Percentiles rank a stretch among this genome's conserved stretches.
These are phyloP conservation scores for Drosophila anceps DNA, from an alignment of 2,888 invertebrate species.

Conservation along the genomic window DNA sequence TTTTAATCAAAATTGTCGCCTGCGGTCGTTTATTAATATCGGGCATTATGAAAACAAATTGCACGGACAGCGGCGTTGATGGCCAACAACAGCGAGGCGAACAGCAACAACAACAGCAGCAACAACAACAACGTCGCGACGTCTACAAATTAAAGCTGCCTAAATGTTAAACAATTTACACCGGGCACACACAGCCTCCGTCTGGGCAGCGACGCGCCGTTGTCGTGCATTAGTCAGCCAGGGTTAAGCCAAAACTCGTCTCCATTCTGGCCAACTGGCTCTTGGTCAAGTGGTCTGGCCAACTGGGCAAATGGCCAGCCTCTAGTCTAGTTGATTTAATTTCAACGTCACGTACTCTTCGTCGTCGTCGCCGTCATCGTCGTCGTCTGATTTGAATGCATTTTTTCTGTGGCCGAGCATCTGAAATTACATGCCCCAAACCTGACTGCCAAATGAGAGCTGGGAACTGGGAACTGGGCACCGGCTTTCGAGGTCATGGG, in stretches of 20 bases:
- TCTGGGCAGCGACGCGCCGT: conserved; percentile 20
- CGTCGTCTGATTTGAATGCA: conserved; percentile 66
- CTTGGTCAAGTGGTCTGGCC: conserved; percentile 71
- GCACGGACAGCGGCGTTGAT: conserved; percentile 58
- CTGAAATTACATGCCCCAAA: conserved; percentile 74
- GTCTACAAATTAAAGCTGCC: conserved; percentile 73
- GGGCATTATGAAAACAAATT: conserved; percentile 77
- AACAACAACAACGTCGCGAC: conserved; percentile 1
- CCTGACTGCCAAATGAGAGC: conserved; percentile 42
- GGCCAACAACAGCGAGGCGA: conserved; percentile 48
- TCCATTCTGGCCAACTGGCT: conserved; percentile 30
- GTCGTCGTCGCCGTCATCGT: conserved; percentile 46
- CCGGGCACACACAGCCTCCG: conserved; percentile 39
- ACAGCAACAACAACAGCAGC: conserved; percentile 8
- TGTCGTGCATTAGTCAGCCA: conserved; percentile 65
- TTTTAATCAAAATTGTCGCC: conserved; percentile 81
- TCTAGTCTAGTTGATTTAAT: conserved; percentile 81
- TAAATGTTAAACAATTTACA: conserved; percentile 81
- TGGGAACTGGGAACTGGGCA: conserved; percentile 39
- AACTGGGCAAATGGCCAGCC: conserved; percentile 45
- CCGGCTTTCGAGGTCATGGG: conserved; percentile 83
- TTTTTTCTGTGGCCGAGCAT: conserved; percentile 55
- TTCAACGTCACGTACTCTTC: conserved; percentile 78
- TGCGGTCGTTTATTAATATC: conserved; percentile 66
- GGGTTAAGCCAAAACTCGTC: conserved; percentile 64